A percentile compares a stretch with the other conserved stretches of the same genome.
Conservation (phyloP, 2,113 vertebrate genomes). For the Ramphastos sulfuratus region DNA sequence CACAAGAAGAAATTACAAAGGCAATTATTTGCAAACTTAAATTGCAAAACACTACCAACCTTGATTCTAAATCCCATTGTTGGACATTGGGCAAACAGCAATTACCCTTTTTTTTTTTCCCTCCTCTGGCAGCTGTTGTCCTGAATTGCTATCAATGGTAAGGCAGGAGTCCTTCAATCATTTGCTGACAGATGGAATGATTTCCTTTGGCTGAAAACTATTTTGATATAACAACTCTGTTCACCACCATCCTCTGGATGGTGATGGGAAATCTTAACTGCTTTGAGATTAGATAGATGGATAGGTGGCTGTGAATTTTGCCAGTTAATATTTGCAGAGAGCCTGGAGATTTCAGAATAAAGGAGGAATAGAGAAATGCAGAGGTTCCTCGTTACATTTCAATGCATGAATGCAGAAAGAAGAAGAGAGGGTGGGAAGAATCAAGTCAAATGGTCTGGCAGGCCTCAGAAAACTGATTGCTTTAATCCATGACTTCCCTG, state of each 20-base stretch:
- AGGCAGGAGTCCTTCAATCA: not conserved
- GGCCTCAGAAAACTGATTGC: not conserved
- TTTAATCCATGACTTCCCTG: not conserved
- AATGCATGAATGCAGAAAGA: slow-evolving; percentile 3
- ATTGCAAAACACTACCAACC: not conserved
- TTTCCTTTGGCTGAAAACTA: not conserved
- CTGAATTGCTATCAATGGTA: not conserved
- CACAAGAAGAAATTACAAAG: not conserved
- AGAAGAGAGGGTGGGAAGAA: not conserved
- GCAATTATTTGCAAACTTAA: not conserved
- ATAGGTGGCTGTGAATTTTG: slow-evolving; percentile 12
- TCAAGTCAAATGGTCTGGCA: not conserved
- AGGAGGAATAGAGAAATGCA: slow-evolving; percentile 3
- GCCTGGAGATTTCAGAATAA: not conserved
- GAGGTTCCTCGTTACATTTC: not conserved
- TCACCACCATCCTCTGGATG: not conserved
- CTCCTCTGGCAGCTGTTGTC: not conserved
- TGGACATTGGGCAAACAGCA: not conserved
- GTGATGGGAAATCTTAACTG: not conserved
- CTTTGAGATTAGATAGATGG: not conserved
- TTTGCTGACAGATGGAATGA: not conserved
- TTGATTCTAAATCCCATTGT: not conserved
- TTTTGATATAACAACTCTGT: not conserved
- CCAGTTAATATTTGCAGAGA: not conserved
- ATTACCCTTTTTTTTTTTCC: not conserved